Evolutionary conservation across 2,888 invertebrate genomes (phyloP).

Genomic region (Isoperla grammatica): DNA sequence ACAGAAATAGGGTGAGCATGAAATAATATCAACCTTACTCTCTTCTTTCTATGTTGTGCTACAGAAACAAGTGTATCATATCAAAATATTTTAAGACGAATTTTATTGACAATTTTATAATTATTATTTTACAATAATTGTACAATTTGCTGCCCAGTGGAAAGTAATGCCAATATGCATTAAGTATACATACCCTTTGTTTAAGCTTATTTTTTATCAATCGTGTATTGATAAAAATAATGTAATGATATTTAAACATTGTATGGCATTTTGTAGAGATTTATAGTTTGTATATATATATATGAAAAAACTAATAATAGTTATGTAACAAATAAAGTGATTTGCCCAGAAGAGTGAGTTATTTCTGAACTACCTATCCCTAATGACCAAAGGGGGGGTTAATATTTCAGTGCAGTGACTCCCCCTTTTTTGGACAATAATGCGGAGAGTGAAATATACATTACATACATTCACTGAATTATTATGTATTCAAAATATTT

Average conservation of each 20-base stretch:
- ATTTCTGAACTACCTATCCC: too few species aligned
- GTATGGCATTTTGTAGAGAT: conserved; percentile 32
- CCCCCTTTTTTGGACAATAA: too few species aligned
- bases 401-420: too few species aligned
- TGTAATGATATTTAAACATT: conserved; percentile 28
- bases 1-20: too few species aligned
- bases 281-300: conserved; percentile 33
- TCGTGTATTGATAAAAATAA: conserved; percentile 12
- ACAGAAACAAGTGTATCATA: conserved; percentile 20
- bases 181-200: too few species aligned
- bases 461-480: too few species aligned
- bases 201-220: not conserved
- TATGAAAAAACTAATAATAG: conserved; percentile 20
- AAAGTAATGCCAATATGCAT: too few species aligned
- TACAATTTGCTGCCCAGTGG: too few species aligned
- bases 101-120: conserved; percentile 7
- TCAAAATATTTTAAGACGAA: conserved; percentile 25
- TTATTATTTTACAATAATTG: not conserved
- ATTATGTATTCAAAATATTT: too few species aligned
- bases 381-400: too few species aligned
- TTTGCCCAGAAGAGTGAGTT: conserved; percentile 18
- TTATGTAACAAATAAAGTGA: conserved; percentile 27
- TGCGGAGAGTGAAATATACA: too few species aligned
- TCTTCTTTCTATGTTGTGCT: not conserved
- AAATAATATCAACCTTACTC: too few species aligned